Conservation (phyloP, 2,888 invertebrate genomes). For the Ptychoptera contaminata region DNA sequence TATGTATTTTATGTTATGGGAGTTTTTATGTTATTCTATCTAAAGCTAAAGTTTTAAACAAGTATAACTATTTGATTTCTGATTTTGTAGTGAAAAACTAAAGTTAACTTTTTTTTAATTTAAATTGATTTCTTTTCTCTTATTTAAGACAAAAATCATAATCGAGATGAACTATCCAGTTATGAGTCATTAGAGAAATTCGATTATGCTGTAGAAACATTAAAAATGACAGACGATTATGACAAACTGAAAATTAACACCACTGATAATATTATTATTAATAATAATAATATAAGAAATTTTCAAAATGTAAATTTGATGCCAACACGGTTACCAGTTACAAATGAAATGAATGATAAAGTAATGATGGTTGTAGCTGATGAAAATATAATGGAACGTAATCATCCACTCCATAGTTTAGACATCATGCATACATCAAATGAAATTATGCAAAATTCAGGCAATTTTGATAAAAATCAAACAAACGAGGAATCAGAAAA, state of each 20-base stretch:
- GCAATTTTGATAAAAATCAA: neutral
- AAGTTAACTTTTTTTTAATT: no score
- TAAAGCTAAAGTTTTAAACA: no score
- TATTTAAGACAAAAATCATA: constrained; percentile 5
- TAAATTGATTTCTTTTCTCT: neutral
- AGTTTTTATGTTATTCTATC: no score
- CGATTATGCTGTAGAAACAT: constrained; percentile 15
- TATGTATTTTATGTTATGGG: no score
- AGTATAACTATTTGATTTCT: no score
- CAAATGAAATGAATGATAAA: no score
- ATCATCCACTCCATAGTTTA: neutral
- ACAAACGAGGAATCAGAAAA: constrained; percentile 10
- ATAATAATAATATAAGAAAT: no score
- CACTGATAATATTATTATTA: no score
- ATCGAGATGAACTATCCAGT: constrained; percentile 11
- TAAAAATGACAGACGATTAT: constrained; percentile 13
- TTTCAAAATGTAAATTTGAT: no score
- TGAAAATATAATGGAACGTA: neutral
- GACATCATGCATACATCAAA: no score
- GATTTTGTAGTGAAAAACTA: no score
- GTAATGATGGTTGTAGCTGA: neutral
- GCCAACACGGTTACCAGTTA: neutral
- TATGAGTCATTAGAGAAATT: constrained; percentile 18
- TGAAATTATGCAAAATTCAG: neutral
- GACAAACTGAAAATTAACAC: neutral